Conservation (phyloP, 2,113 vertebrate genomes). For the Stegostoma tigrinum region DNA sequence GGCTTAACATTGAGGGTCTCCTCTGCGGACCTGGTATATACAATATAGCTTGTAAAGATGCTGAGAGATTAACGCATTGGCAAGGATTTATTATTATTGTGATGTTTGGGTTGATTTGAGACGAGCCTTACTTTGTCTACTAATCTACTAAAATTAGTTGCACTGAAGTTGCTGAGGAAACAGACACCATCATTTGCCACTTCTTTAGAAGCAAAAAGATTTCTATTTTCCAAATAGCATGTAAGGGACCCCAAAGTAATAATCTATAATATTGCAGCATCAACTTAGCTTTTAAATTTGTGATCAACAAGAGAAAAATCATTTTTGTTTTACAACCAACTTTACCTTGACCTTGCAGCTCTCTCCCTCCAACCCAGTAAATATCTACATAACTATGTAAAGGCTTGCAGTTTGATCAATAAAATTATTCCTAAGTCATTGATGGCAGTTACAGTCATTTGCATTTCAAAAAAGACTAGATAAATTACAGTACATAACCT, state of each 20-base stretch:
- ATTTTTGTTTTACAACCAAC: neutral
- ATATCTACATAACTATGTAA: neutral
- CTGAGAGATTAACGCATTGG: neutral
- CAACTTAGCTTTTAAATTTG: neutral
- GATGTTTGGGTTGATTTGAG: neutral
- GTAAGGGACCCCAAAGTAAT: neutral
- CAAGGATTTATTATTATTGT: neutral
- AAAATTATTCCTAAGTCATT: slow-evolving; percentile 28
- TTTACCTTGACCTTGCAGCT: neutral
- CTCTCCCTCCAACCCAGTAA: neutral
- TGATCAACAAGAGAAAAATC: neutral
- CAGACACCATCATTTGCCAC: neutral
- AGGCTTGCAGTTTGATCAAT: slow-evolving; percentile 8
- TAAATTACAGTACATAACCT: slow-evolving; percentile 30
- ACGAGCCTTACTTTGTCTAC: neutral
- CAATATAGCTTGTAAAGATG: neutral
- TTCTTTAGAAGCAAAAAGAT: neutral
- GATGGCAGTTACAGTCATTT: slow-evolving; percentile 7
- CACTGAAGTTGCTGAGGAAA: neutral
- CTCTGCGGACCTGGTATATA: neutral
- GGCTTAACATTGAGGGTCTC: neutral
- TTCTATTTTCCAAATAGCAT: neutral
- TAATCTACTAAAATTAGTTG: neutral
- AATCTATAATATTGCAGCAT: neutral
- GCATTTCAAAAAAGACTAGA: slow-evolving; percentile 22